Conservation (phyloP, 2,113 vertebrate species). For the Tricholaema leucomelas region DNA sequence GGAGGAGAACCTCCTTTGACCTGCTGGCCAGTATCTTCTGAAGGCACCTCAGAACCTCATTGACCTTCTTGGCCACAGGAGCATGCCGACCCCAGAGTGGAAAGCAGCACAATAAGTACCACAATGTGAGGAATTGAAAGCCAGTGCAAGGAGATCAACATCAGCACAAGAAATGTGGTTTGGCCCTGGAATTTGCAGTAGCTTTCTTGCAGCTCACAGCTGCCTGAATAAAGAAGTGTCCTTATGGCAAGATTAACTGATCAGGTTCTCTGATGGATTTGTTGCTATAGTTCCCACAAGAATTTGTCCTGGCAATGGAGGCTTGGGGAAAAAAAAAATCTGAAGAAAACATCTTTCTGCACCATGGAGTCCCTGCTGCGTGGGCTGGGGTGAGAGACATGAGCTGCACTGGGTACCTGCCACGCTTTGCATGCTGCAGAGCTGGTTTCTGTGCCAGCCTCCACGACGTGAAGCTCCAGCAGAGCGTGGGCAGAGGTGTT, state of each 20-base stretch:
- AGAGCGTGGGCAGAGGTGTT: neutral
- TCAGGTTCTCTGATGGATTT: neutral
- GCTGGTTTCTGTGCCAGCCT: neutral
- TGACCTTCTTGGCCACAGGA: too few relatives aligned
- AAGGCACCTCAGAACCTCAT: too few relatives aligned
- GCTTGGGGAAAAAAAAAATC: neutral
- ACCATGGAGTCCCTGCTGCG: neutral
- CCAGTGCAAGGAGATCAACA: neutral
- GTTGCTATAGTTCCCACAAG: slow-evolving; percentile 5
- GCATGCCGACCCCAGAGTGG: neutral
- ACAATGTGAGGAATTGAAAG: neutral
- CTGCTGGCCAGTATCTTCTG: too few relatives aligned
- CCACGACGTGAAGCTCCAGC: rapidly evolving
- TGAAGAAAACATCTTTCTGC: neutral
- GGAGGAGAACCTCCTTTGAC: too few relatives aligned
- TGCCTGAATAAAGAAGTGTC: neutral
- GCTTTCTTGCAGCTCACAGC: neutral
- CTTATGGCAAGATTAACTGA: neutral
- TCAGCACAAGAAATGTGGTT: neutral
- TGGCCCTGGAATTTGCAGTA: neutral
- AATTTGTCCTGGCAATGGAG: neutral
- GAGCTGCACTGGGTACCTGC: neutral
- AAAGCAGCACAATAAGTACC: neutral
- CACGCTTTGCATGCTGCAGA: neutral
- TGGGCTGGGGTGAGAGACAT: slow-evolving; percentile 3